A percentile compares a stretch with the other conserved stretches of the same genome.
Conservation (phyloP, 2,797 vertebrate genomes). For the Lithobates pipiens region DNA sequence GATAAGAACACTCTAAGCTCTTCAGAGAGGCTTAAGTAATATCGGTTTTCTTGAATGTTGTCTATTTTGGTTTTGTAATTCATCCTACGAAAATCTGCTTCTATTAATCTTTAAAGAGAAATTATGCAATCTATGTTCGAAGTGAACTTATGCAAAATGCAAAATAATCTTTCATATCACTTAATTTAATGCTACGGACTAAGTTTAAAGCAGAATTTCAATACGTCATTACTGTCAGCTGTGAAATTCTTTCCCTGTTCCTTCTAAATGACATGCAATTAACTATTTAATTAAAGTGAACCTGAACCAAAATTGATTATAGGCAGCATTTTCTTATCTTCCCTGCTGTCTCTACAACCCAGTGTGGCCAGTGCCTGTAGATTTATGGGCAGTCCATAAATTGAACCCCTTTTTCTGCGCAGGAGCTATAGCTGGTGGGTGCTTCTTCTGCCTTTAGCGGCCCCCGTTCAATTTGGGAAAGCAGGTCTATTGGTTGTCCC, state of each 20-base stretch:
- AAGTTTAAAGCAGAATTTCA: not conserved
- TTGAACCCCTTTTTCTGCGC: too few species aligned
- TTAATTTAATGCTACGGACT: not conserved
- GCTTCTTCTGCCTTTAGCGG: too few species aligned
- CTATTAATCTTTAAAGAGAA: constrained; percentile 1
- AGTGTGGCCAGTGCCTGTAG: too few species aligned
- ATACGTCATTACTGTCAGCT: not conserved
- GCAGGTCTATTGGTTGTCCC: too few species aligned
- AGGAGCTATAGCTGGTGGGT: too few species aligned
- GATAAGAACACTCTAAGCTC: constrained; percentile 37
- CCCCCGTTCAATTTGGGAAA: too few species aligned
- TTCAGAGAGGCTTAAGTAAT: constrained; percentile 21
- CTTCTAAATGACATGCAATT: not conserved
- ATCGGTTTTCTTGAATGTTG: constrained; percentile 12
- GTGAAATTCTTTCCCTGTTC: not conserved
- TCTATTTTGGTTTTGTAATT: constrained; percentile 30
- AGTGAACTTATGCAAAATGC: not conserved
- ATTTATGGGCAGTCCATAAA: too few species aligned
- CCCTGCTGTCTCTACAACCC: too few species aligned
- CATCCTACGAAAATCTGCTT: constrained; percentile 4
- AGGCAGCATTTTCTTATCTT: too few species aligned
- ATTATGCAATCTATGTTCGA: constrained; percentile 23
- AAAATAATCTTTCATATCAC: not conserved
- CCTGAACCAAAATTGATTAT: too few species aligned
- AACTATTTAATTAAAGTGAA: not conserved